Percentiles rank a stretch among this genome's conserved stretches.
Evolutionary conservation across 2,888 invertebrate genomes (phyloP).

Genomic region (Oscheius sp.): DNA sequence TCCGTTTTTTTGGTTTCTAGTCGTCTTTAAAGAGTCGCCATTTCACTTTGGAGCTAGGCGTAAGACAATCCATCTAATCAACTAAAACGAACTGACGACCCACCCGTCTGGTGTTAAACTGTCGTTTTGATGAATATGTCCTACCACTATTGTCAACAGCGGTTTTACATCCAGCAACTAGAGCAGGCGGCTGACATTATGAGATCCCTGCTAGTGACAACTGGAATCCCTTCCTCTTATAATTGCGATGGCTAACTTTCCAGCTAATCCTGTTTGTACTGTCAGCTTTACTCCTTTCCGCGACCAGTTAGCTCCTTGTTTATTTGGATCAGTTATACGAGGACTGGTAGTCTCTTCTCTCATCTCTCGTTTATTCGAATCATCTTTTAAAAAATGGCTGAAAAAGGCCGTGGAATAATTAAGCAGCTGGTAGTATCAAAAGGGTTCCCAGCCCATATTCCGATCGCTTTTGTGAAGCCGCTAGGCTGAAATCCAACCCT

Average conservation of each 20-base stretch:
- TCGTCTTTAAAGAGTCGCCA: not conserved
- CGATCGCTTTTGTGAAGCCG: constrained; percentile 27
- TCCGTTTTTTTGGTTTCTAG: not conserved
- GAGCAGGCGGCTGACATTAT: constrained; percentile 21
- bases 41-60: too few species aligned
- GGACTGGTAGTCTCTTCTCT: not conserved
- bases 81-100: not conserved
- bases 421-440: constrained; percentile 5
- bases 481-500: constrained; percentile 28
- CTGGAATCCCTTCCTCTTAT: not conserved
- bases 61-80: too few species aligned
- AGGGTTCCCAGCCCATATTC: constrained; percentile 20
- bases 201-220: constrained; percentile 32
- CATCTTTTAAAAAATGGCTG: not conserved
- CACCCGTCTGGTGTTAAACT: constrained; percentile 23
- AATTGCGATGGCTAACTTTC: constrained; percentile 13
- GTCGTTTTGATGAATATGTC: constrained; percentile 33
- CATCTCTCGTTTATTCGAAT: not conserved
- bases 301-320: not conserved
- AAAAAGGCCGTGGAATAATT: too few species aligned
- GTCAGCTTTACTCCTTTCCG: not conserved
- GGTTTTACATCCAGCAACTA: constrained; percentile 23
- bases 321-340: not conserved
- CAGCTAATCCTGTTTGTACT: constrained; percentile 3
- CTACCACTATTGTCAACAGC: constrained; percentile 29